Evolutionary conservation across 2,888 invertebrate genomes (phyloP), one percentile per base, ranked within the genome.

Genomic region (Trissoscelio sp.): DNA sequence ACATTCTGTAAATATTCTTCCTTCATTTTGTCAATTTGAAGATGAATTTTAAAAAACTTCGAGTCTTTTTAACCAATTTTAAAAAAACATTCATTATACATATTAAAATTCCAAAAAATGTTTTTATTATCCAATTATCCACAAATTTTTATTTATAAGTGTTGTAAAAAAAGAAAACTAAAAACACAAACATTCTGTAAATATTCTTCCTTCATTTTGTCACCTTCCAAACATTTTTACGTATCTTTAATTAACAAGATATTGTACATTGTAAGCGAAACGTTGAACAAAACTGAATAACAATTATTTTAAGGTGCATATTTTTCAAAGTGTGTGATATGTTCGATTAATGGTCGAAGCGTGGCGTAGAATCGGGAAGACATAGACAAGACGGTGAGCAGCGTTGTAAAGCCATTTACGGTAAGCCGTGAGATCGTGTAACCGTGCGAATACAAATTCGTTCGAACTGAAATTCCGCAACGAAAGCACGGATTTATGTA

Each of bases 381-480:
- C 62, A 24, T 60, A 62, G 79, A 77, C 73, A 79, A 64, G 58
- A 70, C 74, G 70, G 72, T 62, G 66, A 74, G 80, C 55, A 66
- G 67, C 83, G 87, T 88, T 88, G 90, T 91, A 89, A 88, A 87
- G 86, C 90, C 91, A 90, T 91, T 91, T 91, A 91, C 87, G 89
- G 90, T 83, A 79, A 85, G 84, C 84, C 87, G 85, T 85, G 86
- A 87, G 87, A 83, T 85, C 89, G 88, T 91, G 89, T 90, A 88
- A 88, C 85, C 88, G 88, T 83, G 86, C 83, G 87, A 87, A 87
- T 89, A 90, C 90, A 90, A 90, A 91, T 91, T 91, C 88, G 89
- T 91, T 91, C 87, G 88, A 90, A 89, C 90, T 91, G 88, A 88
- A 90, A 90, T 91, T 90, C 89, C 88, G 83, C 79, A 66, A 84